Evolutionary conservation across 2,888 invertebrate genomes (phyloP).

Genomic region (Brachyptera putata): DNA sequence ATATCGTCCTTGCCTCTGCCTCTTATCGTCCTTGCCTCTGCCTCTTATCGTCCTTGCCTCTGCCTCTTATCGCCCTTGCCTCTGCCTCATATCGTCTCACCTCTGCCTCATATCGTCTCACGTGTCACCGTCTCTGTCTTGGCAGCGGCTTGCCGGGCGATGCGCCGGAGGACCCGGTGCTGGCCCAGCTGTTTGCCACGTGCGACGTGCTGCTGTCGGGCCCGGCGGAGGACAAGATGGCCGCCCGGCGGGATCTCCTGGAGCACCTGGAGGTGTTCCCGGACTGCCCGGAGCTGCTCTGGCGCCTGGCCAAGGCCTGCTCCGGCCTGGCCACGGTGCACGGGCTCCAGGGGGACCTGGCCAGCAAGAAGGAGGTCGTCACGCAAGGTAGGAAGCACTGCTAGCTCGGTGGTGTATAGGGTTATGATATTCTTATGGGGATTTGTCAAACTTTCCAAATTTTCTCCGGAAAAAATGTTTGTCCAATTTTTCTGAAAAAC

Average conservation of each 20-base stretch:
- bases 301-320: slow-evolving; percentile 39
- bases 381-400: slow-evolving; percentile 37
- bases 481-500: too few relatives aligned
- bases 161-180: background rate
- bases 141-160: background rate
- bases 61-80: too few relatives aligned
- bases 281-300: slow-evolving; percentile 29
- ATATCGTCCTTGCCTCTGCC: too few relatives aligned
- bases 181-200: background rate
- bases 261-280: background rate
- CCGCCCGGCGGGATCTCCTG: slow-evolving; percentile 59
- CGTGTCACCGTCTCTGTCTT: too few relatives aligned
- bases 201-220: background rate
- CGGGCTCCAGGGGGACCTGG: slow-evolving; percentile 35
- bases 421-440: too few relatives aligned
- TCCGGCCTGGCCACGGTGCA: slow-evolving; percentile 35
- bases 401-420: too few relatives aligned
- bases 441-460: too few relatives aligned
- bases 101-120: too few relatives aligned
- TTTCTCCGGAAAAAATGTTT: too few relatives aligned
- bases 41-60: too few relatives aligned
- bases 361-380: slow-evolving; percentile 36
- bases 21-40: too few relatives aligned
- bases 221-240: background rate
- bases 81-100: too few relatives aligned